phyloP scores from a whole-genome alignment of 2,113 vertebrate species.

The Carettochelys insculpta region DNA sequence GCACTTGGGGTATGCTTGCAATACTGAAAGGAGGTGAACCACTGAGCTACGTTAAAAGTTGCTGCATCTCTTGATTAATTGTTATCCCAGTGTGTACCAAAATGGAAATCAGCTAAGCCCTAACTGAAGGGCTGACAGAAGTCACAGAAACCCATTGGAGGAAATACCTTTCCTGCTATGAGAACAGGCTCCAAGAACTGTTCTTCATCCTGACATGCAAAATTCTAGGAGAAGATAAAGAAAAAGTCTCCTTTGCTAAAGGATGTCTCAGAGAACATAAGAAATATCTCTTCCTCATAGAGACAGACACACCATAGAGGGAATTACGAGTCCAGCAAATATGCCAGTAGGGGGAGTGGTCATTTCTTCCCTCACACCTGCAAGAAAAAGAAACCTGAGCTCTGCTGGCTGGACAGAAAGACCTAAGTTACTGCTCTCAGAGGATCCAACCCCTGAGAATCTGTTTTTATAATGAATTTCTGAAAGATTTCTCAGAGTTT shows the following conservation, averaged over 20 bases:
- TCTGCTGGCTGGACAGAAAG: background rate
- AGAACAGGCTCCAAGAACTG: background rate
- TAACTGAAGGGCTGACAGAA: background rate
- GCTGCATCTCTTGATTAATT: no score
- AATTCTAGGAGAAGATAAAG: no score
- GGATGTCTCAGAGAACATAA: no score
- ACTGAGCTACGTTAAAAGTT: background rate
- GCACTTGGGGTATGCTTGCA: background rate
- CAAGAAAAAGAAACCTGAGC: background rate
- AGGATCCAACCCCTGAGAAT: background rate
- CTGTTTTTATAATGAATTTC: background rate
- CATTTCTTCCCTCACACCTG: background rate
- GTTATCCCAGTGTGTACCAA: background rate
- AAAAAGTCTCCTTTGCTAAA: no score
- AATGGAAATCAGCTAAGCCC: background rate
- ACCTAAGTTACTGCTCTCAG: background rate
- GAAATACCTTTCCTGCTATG: background rate
- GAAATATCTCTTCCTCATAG: background rate
- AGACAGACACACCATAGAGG: background rate
- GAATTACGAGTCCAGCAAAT: background rate
- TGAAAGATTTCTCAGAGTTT: background rate
- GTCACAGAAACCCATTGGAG: background rate
- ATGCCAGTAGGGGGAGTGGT: rapidly evolving
- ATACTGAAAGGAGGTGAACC: background rate
- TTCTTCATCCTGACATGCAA: background rate